Base-by-base conservation (phyloP, 2,113 vertebrate species). In the Takifugu flavidus region DNA sequence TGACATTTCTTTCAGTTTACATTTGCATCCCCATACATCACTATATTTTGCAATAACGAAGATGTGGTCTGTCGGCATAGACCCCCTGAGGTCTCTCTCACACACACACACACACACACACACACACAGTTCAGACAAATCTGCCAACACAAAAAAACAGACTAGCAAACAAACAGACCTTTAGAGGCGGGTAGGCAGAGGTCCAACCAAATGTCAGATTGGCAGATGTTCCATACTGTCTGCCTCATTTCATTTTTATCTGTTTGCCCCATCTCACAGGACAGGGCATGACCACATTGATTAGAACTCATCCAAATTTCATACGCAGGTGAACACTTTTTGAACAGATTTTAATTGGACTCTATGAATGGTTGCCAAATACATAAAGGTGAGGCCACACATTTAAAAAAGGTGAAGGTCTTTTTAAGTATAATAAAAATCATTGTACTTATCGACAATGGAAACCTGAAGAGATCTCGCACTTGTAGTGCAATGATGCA, bases 171-270 rank as follows among this genome's bases (percentile, higher is more conserved):
- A 84, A 80, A 79, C 67, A 78, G 52, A 67, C 76, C 67, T 79
- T 83, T 81, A 42, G 31, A 52, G 62, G 29, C 66, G 69, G 70
- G 67, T 65, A 70, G 50, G 73, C 61, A 26, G 47, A n/a, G 62
- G 77, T 76, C 59, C 70, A 72, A 60, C 59, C 74, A 87, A 87
- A 88, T 85, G 84, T 83, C 87, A 90, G 62, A 72, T 65, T 82
- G 74, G 56, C 66, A 80, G 62, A 79, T 66, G 64, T 69, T 69
- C 59, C 67, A 56, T 83, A 34, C 39, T 4, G 47, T 72, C 66
- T 65, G 74, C 57, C 47, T 74, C 25, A 25, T 75, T 83, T 81
- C 65, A 84, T 81, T 83, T 82, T 67, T 58, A 75, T 71, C 73
- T 56, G 72, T 83, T 80, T 72, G 76, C 70, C 81, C 72, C 59